Conservation (phyloP, 2,888 invertebrate genomes). For the Tetragnatha montana region DNA sequence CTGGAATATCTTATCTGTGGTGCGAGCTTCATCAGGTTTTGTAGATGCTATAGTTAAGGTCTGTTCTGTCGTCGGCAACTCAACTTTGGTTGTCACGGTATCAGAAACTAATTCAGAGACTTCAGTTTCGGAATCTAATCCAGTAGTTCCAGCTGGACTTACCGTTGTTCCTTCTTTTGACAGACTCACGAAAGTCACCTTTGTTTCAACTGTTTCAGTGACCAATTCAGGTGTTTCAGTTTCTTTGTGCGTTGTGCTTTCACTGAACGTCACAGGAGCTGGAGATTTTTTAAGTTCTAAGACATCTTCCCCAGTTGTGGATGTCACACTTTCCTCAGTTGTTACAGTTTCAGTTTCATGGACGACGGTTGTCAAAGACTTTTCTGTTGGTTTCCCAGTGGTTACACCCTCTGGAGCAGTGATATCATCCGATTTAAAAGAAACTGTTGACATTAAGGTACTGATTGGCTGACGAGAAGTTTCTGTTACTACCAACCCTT, state of each 20-base stretch:
- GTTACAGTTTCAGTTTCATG: background rate
- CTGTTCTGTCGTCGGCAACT: background rate
- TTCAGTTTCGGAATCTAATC: background rate
- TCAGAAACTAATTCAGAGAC: background rate
- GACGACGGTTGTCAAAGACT: background rate
- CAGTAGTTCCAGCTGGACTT: background rate
- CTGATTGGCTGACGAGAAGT: background rate
- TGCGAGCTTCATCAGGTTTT: background rate
- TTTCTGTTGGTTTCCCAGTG: background rate
- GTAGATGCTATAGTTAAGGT: background rate
- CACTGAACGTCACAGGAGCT: background rate
- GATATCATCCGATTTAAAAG: background rate
- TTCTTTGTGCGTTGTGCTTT: background rate
- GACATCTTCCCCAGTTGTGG: background rate
- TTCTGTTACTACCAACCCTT: too few species aligned
- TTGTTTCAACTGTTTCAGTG: constrained; percentile 43
- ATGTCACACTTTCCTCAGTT: background rate
- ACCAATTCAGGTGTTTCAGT: constrained; percentile 17
- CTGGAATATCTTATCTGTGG: constrained; percentile 58
- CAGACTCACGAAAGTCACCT: constrained; percentile 25
- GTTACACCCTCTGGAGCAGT: background rate
- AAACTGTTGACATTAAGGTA: background rate
- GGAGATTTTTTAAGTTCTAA: background rate
- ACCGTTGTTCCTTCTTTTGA: constrained; percentile 40
- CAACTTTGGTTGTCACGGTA: background rate